Evolutionary conservation across 2,888 invertebrate genomes (phyloP), one percentile per base, ranked within the genome.

Genomic region (Ichneumon xanthorius): DNA sequence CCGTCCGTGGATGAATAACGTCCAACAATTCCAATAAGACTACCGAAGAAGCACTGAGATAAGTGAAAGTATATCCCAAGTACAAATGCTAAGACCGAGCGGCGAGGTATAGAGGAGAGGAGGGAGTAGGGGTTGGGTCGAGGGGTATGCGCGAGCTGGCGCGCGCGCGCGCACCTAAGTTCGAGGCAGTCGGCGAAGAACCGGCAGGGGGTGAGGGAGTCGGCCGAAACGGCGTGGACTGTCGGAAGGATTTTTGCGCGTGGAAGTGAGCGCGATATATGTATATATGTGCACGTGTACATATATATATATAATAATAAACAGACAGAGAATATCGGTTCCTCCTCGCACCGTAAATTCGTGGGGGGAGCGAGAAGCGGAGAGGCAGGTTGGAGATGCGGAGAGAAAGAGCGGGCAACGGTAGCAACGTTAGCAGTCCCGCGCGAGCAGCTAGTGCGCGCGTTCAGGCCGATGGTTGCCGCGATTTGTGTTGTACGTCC

Each of bases 51-150:
- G 33, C 33, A 63, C 61, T 33, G 61, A 63, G 30, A 63, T 63
- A 7, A 63, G 61, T 63, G 61, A 63, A 63, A 63, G 61, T 63
- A 63, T 63, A 63, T 26, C 61, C 16, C 26, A 33, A 33, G 26
- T 63, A 70, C 50, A 63, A 53, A 50, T 5, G 48, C 7, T 37
- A 40, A 26, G 9, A 40, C 11, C 26, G 26, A 65, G 53, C 48
- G 50, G 71, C 48, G 19, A 37, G 45, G 22, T 45, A 48, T 7
- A 71, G 63, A 86, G 76, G 70, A 87, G 87, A 87, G 88, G 53
- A 70, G 4, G 30, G 87, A 88, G 88, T 87, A 90, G 82, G 82
- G 82, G 85, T 85, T 82, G 83, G 76, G 82, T 48, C 79, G 81
- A 55, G 72, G 19, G 82, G 72, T 55, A 37, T 40, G 72, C 78